Base-by-base conservation (phyloP, 2,888 invertebrate species). In the Glyphotaelius pellucidus region DNA sequence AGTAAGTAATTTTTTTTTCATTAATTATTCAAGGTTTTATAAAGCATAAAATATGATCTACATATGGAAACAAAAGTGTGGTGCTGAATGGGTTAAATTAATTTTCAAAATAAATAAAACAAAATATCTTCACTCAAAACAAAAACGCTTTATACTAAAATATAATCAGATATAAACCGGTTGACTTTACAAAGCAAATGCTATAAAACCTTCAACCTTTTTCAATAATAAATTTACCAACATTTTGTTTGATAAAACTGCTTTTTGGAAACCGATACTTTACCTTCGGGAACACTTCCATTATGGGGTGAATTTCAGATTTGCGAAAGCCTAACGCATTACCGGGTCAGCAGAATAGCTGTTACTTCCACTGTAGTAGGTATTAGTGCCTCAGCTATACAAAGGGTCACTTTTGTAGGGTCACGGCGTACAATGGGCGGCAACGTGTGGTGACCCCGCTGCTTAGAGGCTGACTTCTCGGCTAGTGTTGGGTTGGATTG, bases 251-350 rank as follows among this genome's bases (percentile, higher is more conserved):
- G 35, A 35, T 32, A 83, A 83, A 42, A 42, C 42, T 86, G 30
- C 86, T 86, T 86, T 86, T 47, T 42, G 86, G 47, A 86, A 86
- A 38, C 88, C 88, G 88, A 88, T 79, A 79, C 52, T 88, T 88
- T 79, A 79, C n/a, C 67, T 79, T 35, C 30, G 88, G 67, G 52
- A 88, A 88, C 19, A 79, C 42, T 30, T 47, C 86, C 86, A 86
- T 47, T 86, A 88, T 31, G 67, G 88, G 88, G 79, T 32, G 88
- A 79, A 31, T 88, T 67, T 88, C 88, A 88, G 88, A 88, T 88
- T 88, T 88, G 67, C 52, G 32, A 67, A 67, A 67, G 25, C 67
- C 67, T 25, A 67, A 67, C 79, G 88, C 67, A 88, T 42, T 86
- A 42, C 32, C 31, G 88, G 88, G 88, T 88, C 67, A 52, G 38